These are phyloP conservation scores for Pristis pectinata DNA, from an alignment of 2,797 vertebrate species.

Conservation along the genomic window DNA sequence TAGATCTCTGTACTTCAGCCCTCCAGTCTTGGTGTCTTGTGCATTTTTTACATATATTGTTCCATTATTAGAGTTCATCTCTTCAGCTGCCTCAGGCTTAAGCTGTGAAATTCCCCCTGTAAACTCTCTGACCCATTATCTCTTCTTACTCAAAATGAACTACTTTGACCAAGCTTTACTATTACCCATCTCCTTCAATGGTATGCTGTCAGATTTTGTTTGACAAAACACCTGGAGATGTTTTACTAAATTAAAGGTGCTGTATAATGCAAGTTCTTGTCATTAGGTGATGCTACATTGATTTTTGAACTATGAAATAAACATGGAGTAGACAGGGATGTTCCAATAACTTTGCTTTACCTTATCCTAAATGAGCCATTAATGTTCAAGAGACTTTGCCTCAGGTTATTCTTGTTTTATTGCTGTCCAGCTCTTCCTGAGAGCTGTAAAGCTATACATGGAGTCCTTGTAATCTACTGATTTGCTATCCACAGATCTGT, in stretches of 20 bases:
- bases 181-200: neutral
- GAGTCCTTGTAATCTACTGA: too few species aligned
- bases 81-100: neutral
- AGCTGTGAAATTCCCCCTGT: neutral
- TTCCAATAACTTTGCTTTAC: neutral
- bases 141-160: neutral
- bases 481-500: too few species aligned
- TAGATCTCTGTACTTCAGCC: neutral
- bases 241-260: neutral
- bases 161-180: neutral
- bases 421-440: neutral
- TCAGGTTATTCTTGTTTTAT: neutral
- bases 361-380: neutral
- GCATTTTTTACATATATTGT: neutral
- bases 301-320: neutral
- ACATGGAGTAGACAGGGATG: neutral
- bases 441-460: neutral
- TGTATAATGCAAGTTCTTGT: neutral
- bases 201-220: neutral
- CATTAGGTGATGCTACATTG: neutral
- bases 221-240: neutral
- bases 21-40: neutral
- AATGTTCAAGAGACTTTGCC: neutral
- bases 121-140: neutral
- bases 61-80: neutral